Evolutionary conservation across 2,113 vertebrate species (phyloP).

Genomic region (Datnioides undecimradiatus): DNA sequence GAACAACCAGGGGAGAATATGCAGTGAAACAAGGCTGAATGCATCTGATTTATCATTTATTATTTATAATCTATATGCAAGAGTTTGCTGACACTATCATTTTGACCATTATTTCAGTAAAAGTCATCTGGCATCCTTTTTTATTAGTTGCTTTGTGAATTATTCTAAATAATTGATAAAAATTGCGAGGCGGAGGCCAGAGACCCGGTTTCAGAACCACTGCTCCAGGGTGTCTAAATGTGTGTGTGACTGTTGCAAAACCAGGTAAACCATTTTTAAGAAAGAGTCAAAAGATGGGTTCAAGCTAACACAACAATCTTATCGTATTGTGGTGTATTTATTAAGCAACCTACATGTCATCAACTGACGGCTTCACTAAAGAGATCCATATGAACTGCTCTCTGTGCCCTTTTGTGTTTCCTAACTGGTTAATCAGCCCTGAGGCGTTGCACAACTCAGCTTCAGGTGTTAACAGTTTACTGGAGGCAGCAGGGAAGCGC

Average conservation of each 20-base stretch:
- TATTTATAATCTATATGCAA: too few relatives aligned
- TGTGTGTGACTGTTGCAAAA: not conserved
- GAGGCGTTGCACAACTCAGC: slow-evolving; percentile 31
- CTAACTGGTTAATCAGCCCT: not conserved
- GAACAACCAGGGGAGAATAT: too few relatives aligned
- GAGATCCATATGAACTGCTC: not conserved
- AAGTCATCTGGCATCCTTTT: too few relatives aligned
- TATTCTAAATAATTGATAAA: too few relatives aligned
- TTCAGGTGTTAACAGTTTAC: slow-evolving; percentile 12
- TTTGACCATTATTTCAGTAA: too few relatives aligned
- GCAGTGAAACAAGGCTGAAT: too few relatives aligned
- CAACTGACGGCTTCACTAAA: not conserved
- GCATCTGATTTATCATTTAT: too few relatives aligned
- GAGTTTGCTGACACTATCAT: too few relatives aligned
- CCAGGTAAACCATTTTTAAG: not conserved
- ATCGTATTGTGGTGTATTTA: not conserved
- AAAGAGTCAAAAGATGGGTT: not conserved
- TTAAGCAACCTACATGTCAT: not conserved
- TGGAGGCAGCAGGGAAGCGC: not conserved
- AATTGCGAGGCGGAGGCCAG: too few relatives aligned
- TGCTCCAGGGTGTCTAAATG: not conserved
- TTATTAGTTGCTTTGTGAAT: too few relatives aligned
- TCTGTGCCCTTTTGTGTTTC: not conserved
- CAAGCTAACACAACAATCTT: not conserved
- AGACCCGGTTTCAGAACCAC: too few relatives aligned